Evolutionary conservation across 2,888 invertebrate genomes (phyloP), one percentile per base, ranked within the genome.

Genomic region (Temnothorax ravouxi): DNA sequence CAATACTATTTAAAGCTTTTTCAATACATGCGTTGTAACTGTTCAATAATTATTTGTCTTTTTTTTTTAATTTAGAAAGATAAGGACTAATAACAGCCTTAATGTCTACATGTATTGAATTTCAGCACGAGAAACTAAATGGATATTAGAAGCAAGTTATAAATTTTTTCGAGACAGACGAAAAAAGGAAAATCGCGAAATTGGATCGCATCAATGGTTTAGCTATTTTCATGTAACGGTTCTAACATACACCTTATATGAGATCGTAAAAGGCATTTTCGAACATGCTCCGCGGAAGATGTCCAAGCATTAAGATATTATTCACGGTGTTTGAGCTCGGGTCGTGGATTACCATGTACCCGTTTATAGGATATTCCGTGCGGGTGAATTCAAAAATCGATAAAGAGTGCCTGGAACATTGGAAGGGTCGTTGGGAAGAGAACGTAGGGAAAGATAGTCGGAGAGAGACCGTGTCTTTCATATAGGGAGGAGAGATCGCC

Each of bases 291-390:
- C 29, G 21, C 59, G 25, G 56, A 71, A 71, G 72, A 80, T 59
- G 79, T 71, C 72, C 79, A 47, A 72, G 79, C 79, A 80, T 80
- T 80, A 80, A 80, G 79, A 80, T 80, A 80, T 80, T 80, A 80
- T 80, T 80, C 79, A 80, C 79, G 71, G 79, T 80, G 71, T 80
- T 80, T 59, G 71, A 67, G 59, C 62, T 18, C 38, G 52, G 81
- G 18, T 76, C 81, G 52, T 81, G 74, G 81, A 75, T 76, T 81
- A 75, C 74, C 76, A 76, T 81, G 81, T 81, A 76, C 38, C 52
- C 76, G 81, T 81, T 76, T 76, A 75, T 81, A 76, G 81, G 76
- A 81, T 81, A 75, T 75, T 64, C 81, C 61, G 29, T 64, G 81
- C 44, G 76, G 81, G 54, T 54, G 76, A 81, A 76, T 76, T 76